Conservation (phyloP, 2,888 invertebrate genomes). For the Taenaris catops region DNA sequence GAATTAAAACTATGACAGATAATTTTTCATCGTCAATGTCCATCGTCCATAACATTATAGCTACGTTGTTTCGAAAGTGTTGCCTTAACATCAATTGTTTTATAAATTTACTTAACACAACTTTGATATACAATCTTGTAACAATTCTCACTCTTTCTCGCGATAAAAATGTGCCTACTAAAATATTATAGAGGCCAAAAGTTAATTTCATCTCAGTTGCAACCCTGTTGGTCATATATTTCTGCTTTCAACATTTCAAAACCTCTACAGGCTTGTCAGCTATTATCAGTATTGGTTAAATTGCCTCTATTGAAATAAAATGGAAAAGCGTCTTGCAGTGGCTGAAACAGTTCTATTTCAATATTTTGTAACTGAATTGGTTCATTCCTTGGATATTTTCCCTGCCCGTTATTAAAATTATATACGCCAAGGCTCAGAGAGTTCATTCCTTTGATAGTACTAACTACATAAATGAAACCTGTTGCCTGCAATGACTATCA, state of each 20-base stretch:
- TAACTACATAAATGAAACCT: slow-evolving; percentile 5
- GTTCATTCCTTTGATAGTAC: slow-evolving; percentile 2
- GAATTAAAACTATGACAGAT: too few relatives aligned
- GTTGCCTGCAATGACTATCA: too few relatives aligned
- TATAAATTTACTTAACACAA: too few relatives aligned
- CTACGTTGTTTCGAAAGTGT: too few relatives aligned
- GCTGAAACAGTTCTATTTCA: neutral
- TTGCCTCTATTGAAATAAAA: slow-evolving; percentile 17
- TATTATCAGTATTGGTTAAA: slow-evolving; percentile 37
- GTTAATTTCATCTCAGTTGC: too few relatives aligned
- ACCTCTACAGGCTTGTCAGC: slow-evolving; percentile 21
- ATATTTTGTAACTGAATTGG: slow-evolving; percentile 3
- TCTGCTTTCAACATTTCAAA: slow-evolving; percentile 30
- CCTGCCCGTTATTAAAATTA: slow-evolving; percentile 1
- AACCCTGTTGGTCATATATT: slow-evolving; percentile 27
- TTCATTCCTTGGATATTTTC: neutral
- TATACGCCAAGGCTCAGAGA: neutral
- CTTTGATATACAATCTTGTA: too few relatives aligned
- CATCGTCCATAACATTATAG: too few relatives aligned
- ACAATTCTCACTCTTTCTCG: too few relatives aligned
- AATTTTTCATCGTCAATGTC: too few relatives aligned
- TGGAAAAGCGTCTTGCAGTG: slow-evolving; percentile 4
- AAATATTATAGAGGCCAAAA: too few relatives aligned
- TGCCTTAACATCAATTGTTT: too few relatives aligned
- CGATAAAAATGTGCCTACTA: too few relatives aligned